phyloP scores from a whole-genome alignment of 2,113 vertebrate species.

The Eupsittula cactorum region DNA sequence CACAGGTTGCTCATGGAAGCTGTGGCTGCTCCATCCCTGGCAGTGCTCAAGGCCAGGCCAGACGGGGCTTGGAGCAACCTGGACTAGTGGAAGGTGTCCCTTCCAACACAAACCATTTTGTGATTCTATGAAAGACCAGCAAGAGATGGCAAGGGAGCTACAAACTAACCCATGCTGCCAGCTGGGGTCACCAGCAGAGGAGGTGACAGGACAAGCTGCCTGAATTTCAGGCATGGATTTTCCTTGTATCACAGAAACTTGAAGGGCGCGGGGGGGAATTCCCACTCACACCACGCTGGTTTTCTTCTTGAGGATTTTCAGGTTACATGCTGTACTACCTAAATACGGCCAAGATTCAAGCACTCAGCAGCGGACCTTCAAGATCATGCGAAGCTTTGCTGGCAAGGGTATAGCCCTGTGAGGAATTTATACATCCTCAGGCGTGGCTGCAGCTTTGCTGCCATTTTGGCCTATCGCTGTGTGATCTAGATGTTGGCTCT shows the following conservation, averaged over 20 bases:
- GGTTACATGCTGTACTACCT: neutral
- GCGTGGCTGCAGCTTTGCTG: neutral
- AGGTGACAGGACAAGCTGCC: rapidly evolving
- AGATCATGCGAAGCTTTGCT: neutral
- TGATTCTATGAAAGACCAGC: neutral
- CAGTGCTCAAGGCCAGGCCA: neutral
- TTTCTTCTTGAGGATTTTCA: neutral
- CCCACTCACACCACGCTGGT: neutral
- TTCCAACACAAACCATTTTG: neutral
- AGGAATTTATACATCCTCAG: neutral
- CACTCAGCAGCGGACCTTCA: neutral
- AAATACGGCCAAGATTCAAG: neutral
- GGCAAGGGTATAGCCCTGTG: neutral
- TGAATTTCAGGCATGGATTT: neutral
- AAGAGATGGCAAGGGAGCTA: neutral
- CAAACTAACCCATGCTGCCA: rapidly evolving
- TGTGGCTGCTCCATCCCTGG: neutral
- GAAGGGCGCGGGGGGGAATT: neutral
- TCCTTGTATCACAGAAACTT: neutral
- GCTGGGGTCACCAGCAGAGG: neutral
- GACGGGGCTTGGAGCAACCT: neutral
- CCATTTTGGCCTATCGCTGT: neutral
- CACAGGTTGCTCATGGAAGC: neutral
- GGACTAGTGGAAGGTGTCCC: neutral
- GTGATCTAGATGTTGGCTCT: neutral